Conservation (phyloP, 2,888 invertebrate genomes). For the Tortrix viridana region DNA sequence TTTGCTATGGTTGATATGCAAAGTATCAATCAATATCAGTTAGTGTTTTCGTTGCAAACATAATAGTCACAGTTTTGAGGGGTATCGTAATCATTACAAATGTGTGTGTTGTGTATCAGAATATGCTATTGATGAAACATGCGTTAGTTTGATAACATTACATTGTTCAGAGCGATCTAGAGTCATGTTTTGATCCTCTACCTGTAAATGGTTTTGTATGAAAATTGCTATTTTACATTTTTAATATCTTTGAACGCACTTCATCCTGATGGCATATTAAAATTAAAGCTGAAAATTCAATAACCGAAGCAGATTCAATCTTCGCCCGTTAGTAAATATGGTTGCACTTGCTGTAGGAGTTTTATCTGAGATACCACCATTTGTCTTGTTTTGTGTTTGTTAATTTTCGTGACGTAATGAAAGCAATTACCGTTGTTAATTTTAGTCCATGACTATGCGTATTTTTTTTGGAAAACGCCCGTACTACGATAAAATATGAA, state of each 20-base stretch:
- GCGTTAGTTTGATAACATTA: conserved; percentile 20
- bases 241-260: not conserved
- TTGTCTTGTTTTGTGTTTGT: no score
- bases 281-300: no score
- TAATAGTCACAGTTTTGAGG: not conserved
- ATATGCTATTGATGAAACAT: conserved; percentile 10
- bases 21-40: not conserved
- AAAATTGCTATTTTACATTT: not conserved
- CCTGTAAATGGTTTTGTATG: conserved; percentile 14
- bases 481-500: no score
- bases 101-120: not conserved
- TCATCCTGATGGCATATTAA: no score
- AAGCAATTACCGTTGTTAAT: no score
- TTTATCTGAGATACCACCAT: no score
- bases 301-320: no score
- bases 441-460: no score
- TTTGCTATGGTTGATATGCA: not conserved
- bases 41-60: conserved; percentile 3
- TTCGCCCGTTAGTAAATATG: no score
- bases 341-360: no score
- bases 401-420: no score
- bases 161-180: conserved; percentile 24
- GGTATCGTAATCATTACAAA: conserved; percentile 7
- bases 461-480: no score
- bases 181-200: conserved; percentile 25